phyloP scores from a whole-genome alignment of 2,888 invertebrate genomes.

The Netelia fuscicornis region DNA sequence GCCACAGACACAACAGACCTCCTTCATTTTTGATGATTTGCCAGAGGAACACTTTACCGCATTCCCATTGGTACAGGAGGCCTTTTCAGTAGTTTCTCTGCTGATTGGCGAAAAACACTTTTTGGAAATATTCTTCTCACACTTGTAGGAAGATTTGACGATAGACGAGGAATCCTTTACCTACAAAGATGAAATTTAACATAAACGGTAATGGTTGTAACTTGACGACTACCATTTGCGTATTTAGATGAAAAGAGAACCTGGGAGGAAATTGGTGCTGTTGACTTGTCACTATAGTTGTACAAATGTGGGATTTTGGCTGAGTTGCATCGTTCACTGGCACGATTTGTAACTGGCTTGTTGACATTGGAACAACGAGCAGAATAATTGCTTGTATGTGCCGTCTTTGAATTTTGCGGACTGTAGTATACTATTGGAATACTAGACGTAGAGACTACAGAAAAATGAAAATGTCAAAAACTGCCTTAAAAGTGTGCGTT shows the following conservation, averaged over 20 bases:
- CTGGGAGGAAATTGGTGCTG: neutral
- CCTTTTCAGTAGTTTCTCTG: neutral
- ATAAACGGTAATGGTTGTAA: neutral
- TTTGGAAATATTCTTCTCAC: constrained; percentile 13
- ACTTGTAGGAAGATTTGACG: constrained; percentile 16
- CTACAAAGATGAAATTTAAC: constrained; percentile 8
- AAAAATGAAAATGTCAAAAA: neutral
- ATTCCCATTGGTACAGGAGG: neutral
- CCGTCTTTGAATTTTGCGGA: constrained; percentile 51
- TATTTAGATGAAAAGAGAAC: neutral
- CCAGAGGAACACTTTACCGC: neutral
- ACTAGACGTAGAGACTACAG: constrained; percentile 15
- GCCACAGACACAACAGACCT: constrained; percentile 49
- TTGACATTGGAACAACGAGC: constrained; percentile 17
- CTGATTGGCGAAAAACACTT: neutral
- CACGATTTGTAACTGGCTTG: neutral
- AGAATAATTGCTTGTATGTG: neutral
- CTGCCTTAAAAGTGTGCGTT: neutral
- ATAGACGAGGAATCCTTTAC: neutral
- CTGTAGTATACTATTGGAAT: constrained; percentile 56
- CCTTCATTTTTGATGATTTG: constrained; percentile 15
- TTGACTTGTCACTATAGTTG: constrained; percentile 20
- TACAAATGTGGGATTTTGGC: neutral
- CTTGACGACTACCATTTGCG: neutral
- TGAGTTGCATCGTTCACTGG: constrained; percentile 6